These are phyloP conservation scores for Pelagia noctiluca DNA, from an alignment of 30 jellyfish, hydroid and myxozoan genomes.

Conservation along the genomic window DNA sequence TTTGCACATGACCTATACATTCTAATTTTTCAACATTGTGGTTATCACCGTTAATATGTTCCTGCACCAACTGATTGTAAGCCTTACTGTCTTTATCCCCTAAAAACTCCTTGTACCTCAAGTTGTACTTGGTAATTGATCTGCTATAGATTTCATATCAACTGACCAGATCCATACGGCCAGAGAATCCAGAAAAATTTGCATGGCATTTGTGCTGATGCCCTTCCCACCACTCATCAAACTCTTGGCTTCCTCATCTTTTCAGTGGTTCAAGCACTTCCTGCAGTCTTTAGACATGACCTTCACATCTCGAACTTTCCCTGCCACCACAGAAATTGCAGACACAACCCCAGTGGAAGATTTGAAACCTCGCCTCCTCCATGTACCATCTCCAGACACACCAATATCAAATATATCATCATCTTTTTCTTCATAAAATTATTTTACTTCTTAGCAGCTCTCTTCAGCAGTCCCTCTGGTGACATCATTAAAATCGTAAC, in stretches of 20 bases:
- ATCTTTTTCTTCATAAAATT: not conserved
- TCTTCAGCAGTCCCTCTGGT: slow-evolving; percentile 28
- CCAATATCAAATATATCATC: slow-evolving; percentile 2
- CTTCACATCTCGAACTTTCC: slow-evolving; percentile 32
- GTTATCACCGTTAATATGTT: not conserved
- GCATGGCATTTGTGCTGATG: not conserved
- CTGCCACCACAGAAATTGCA: slow-evolving; percentile 25
- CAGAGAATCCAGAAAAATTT: not conserved
- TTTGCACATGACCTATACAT: slow-evolving; percentile 72
- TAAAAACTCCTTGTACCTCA: not conserved
- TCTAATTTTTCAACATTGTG: slow-evolving; percentile 10
- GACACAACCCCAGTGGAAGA: slow-evolving; percentile 39
- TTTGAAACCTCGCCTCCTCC: slow-evolving; percentile 43
- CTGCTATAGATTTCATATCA: not conserved
- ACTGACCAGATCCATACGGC: not conserved
- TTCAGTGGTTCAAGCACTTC: not conserved
- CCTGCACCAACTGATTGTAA: not conserved
- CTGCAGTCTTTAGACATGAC: slow-evolving; percentile 19
- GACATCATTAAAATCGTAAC: not conserved
- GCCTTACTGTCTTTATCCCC: slow-evolving; percentile 23
- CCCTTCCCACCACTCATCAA: not conserved
- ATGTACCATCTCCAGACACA: slow-evolving; percentile 55
- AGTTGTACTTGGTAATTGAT: not conserved
- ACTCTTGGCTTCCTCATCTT: not conserved
- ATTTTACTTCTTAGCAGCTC: not conserved